These are phyloP conservation scores for Siniperca scherzeri DNA, from an alignment of 2,797 vertebrate genomes.

Conservation along the genomic window DNA sequence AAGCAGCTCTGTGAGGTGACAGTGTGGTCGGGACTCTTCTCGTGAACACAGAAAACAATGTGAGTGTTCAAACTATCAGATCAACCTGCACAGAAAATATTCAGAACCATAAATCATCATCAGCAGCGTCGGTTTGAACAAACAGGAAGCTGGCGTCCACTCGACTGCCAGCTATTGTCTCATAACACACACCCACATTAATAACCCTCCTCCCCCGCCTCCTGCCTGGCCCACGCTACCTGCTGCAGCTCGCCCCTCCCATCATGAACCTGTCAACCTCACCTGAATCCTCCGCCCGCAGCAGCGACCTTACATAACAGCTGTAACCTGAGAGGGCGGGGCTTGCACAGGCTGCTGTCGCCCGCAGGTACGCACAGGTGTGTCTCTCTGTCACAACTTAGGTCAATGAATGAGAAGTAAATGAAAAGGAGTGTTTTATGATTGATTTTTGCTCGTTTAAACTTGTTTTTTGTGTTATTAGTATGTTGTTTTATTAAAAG, in stretches of 20 bases:
- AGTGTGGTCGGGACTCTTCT: too few species aligned
- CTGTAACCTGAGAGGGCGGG: slow-evolving; percentile 5
- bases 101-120: background rate
- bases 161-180: background rate
- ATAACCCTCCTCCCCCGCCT: background rate
- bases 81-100: background rate
- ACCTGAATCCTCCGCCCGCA: slow-evolving; percentile 1
- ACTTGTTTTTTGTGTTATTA: background rate
- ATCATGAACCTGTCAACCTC: background rate
- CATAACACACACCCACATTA: background rate
- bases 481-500: too few species aligned
- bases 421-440: background rate
- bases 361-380: slow-evolving; percentile 21
- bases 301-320: background rate
- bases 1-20: too few species aligned
- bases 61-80: background rate
- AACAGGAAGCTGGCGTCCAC: background rate
- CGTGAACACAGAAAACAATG: too few species aligned
- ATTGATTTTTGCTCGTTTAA: background rate
- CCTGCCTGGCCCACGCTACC: too few species aligned
- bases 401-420: background rate
- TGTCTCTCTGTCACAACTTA: background rate
- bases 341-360: background rate
- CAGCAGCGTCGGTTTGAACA: slow-evolving; percentile 3
- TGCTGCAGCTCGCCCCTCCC: too few species aligned